Base-by-base conservation (phyloP, 2,797 vertebrate species). In the Otolemur crassicaudatus region DNA sequence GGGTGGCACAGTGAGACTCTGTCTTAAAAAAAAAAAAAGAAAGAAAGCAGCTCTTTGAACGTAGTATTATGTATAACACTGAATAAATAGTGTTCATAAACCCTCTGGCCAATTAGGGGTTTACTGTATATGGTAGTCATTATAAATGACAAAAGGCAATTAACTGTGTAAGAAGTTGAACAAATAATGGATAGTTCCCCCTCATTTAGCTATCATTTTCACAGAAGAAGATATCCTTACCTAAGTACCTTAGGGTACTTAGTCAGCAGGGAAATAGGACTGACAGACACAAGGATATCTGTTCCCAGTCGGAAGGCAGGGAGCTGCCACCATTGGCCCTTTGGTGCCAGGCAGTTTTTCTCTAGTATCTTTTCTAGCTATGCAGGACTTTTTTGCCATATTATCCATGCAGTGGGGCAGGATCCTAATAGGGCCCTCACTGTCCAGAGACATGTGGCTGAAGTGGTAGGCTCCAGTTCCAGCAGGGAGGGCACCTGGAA, bases 291-390 rank as follows among this genome's bases (percentile, higher is more conserved):
- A 94, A 65, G 60, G 65, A 82, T 23, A 84, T 94, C 60, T 88
- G 13, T 95, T 94, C 75, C 12, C 56, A 11, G 70, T 77, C n/a
- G 61, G 70, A 63, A 82, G 86, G 34, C 56, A 88, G 40, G 63
- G 53, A 95, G 60, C 76, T 76, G n/a, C 87, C 31, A 46, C n/a
- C 56, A 0, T 2, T 80, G 60, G 27, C 40, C 23, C 31, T 93
- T 96, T 94, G 90, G 40, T 85, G 53, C 61, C 88, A 88, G 34
- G 46, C 40, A 31, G 19, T 95, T 92, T 95, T 63, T 97, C 69
- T 77, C 37, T 80, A 72, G 31, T 11, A 46, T 86, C 40, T n/a
- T 96, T 87, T 73, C 31, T 84, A 19, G 61, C 73, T 49, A 34
- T 65, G 27, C 6, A 49, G 87, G 87, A 69, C 80, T 43, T 87